Conservation (phyloP, 2,113 vertebrate genomes). For the Propithecus coquereli region DNA sequence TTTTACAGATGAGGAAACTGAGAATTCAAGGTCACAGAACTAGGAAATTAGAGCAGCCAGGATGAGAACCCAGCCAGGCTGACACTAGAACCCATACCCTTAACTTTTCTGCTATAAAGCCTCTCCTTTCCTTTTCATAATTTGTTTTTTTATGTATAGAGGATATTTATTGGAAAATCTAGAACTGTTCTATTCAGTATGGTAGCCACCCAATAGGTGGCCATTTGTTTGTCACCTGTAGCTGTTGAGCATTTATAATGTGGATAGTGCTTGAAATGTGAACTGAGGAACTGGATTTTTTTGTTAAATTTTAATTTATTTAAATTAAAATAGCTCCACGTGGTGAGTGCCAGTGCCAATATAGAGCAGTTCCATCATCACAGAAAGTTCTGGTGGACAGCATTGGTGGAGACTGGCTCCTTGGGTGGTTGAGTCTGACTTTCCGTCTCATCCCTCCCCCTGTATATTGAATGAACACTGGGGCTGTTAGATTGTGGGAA, state of each 20-base stretch:
- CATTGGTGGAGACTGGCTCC: neutral
- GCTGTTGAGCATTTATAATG: neutral
- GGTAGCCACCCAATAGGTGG: neutral
- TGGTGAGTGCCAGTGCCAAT: neutral
- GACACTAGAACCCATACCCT: neutral
- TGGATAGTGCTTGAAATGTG: neutral
- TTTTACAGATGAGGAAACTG: constrained; percentile 51
- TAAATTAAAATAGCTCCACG: neutral
- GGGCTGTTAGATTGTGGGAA: neutral
- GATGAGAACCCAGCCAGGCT: neutral
- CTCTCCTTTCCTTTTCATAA: neutral
- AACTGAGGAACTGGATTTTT: neutral
- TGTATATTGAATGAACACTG: neutral
- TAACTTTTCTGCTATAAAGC: neutral
- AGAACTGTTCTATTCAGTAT: neutral
- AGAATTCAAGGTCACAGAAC: neutral
- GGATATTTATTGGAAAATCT: constrained; percentile 20
- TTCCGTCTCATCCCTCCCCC: neutral
- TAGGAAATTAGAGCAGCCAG: neutral
- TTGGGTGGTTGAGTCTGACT: neutral
- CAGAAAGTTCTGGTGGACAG: neutral
- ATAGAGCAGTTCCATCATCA: neutral
- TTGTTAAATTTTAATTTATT: neutral
- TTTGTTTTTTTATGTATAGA: neutral
- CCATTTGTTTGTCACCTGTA: neutral